phyloP scores from a whole-genome alignment of 2,797 vertebrate genomes.

The Myotis pilosus region DNA sequence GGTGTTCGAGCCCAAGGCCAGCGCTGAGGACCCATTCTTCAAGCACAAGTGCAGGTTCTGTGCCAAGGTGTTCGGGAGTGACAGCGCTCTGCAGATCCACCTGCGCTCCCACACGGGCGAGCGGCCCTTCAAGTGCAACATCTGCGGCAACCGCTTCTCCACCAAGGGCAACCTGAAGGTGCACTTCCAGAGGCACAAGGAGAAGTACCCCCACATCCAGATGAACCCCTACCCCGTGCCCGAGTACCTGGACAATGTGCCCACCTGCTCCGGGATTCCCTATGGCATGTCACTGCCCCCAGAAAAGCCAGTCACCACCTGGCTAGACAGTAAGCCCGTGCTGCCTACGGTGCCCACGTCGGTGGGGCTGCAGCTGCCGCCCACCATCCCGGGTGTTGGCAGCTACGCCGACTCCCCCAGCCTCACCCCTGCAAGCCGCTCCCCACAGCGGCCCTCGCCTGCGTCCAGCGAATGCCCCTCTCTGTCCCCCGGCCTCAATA shows the following conservation, averaged over 20 bases:
- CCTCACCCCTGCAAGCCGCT: constrained; percentile 94
- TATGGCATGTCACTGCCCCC: constrained; percentile 99
- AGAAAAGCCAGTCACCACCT: constrained; percentile 97
- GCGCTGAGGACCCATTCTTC: constrained; percentile 98
- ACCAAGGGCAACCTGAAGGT: constrained; percentile 99
- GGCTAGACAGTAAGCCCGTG: constrained; percentile 98
- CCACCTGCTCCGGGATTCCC: constrained; percentile 98
- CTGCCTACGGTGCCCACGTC: constrained; percentile 92
- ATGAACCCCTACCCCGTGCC: constrained; percentile 99
- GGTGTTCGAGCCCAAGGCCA: constrained; percentile 97
- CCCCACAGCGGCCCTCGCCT: constrained; percentile 96
- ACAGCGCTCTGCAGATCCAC: constrained; percentile 99
- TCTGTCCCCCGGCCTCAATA: constrained; percentile 92
- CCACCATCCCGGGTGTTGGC: constrained; percentile 90
- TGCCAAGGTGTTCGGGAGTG: constrained; percentile 99
- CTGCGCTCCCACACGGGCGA: constrained; percentile 99
- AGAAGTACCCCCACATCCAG: constrained; percentile 99
- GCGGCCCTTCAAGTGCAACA: constrained; percentile 99
- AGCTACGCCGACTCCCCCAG: constrained; percentile 93
- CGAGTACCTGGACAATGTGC: constrained; percentile 99
- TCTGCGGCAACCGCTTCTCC: constrained; percentile 99
- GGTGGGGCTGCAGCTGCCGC: constrained; percentile 94
- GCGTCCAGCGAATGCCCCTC: constrained; percentile 97
- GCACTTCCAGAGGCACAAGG: constrained; percentile 99
- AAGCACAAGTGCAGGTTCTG: constrained; percentile 99